A percentile compares a stretch with the other conserved stretches of the same genome.
Conservation (phyloP, 2,888 invertebrate species). For the Epinotia brunnichana region DNA sequence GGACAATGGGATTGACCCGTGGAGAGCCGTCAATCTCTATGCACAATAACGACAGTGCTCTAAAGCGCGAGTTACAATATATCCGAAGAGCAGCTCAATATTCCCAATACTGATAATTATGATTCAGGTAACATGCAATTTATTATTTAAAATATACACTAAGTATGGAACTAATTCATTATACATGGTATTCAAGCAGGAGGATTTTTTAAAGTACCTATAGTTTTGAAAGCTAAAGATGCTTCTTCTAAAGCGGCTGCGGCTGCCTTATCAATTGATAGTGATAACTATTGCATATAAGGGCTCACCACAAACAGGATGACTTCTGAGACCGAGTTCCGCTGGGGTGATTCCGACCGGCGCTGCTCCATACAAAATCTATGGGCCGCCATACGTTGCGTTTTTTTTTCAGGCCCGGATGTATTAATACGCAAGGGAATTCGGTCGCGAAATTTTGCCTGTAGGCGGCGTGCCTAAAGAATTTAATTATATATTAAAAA, state of each 20-base stretch:
- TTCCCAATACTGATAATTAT: slow-evolving; percentile 33
- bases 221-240: slow-evolving; percentile 4
- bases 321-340: too few species aligned
- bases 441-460: background rate
- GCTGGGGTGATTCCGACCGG: too few species aligned
- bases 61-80: background rate
- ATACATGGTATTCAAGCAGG: background rate
- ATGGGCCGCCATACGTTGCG: too few species aligned
- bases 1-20: background rate
- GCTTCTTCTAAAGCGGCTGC: background rate
- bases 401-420: too few species aligned
- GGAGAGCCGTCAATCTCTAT: background rate
- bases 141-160: slow-evolving; percentile 32
- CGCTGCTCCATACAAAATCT: too few species aligned
- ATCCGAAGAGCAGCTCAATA: slow-evolving; percentile 20
- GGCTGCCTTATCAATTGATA: background rate
- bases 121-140: slow-evolving; percentile 43
- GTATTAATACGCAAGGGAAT: too few species aligned
- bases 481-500: background rate
- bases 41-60: background rate
- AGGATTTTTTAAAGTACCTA: too few species aligned
- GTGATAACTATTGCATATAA: background rate
- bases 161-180: background rate
- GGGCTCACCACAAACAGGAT: too few species aligned
- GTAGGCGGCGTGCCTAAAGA: background rate